phyloP scores from a whole-genome alignment of 2,113 vertebrate species.

The Cynocephalus volans region DNA sequence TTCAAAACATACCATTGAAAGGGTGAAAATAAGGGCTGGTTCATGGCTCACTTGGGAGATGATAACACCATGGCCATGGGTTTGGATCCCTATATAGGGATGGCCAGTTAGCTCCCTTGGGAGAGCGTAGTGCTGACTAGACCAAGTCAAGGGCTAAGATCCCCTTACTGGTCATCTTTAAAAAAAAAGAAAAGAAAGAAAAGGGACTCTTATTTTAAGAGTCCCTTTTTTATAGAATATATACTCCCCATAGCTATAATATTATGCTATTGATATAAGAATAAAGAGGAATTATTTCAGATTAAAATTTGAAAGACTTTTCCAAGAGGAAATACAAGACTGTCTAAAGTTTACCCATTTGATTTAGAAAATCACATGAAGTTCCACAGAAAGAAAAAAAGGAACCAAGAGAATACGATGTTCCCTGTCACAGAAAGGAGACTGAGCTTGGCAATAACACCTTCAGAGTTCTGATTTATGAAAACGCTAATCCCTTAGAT shows the following conservation, averaged over 20 bases:
- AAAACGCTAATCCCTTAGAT: not conserved
- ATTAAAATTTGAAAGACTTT: slow-evolving; percentile 50
- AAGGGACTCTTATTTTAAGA: slow-evolving; percentile 62
- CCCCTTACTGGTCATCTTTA: too few species aligned
- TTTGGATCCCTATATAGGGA: too few species aligned
- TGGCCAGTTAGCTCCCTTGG: too few species aligned
- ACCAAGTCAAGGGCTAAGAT: too few species aligned
- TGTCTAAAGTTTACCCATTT: not conserved
- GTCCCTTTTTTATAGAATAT: not conserved
- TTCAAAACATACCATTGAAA: not conserved
- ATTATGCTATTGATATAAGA: not conserved
- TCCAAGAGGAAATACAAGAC: slow-evolving; percentile 10
- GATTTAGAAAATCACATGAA: not conserved
- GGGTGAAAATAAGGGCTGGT: too few species aligned
- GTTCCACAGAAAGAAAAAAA: not conserved
- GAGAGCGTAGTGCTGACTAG: too few species aligned
- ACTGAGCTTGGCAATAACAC: not conserved
- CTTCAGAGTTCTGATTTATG: not conserved
- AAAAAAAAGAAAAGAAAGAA: too few species aligned
- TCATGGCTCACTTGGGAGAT: too few species aligned
- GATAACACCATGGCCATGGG: too few species aligned
- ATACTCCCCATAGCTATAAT: not conserved
- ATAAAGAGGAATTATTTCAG: slow-evolving; percentile 54
- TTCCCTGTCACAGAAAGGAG: not conserved
- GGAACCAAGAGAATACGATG: not conserved